A percentile compares a stretch with the other conserved stretches of the same genome.
Evolutionary conservation across 2,888 invertebrate genomes (phyloP).

Genomic region (Gandaritis pyraliata): DNA sequence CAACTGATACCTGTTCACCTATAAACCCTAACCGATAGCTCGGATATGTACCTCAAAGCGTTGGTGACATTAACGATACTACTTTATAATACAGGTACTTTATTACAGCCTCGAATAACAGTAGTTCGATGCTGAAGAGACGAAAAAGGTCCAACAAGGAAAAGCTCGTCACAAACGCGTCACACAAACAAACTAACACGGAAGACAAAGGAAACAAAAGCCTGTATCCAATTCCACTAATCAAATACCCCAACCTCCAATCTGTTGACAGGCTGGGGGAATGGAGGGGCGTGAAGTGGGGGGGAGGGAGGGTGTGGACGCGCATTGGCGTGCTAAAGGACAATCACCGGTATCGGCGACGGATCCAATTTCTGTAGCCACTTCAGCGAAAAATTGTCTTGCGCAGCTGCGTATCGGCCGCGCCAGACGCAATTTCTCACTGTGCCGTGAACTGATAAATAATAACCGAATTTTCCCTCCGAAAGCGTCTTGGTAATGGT

Average conservation of each 20-base stretch:
- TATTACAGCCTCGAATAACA: too few species aligned
- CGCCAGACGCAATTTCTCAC: conserved; percentile 49
- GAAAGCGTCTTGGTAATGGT: conserved; percentile 33
- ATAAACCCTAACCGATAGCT: too few species aligned
- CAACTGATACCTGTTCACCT: too few species aligned
- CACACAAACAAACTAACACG: neutral
- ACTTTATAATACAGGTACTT: too few species aligned
- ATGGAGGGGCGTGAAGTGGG: conserved; percentile 31
- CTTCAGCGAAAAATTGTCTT: conserved; percentile 83
- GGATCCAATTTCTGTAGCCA: conserved; percentile 80
- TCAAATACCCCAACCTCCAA: conserved; percentile 29
- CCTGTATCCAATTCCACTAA: conserved; percentile 24
- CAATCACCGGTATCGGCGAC: conserved; percentile 63
- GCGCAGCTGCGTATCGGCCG: conserved; percentile 68
- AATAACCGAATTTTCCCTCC: conserved; percentile 49
- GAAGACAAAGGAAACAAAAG: conserved; percentile 8
- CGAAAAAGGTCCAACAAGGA: too few species aligned
- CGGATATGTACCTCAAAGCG: too few species aligned
- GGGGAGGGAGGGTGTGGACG: conserved; percentile 44
- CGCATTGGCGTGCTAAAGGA: conserved; percentile 54
- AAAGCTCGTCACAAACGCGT: neutral
- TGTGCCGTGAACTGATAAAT: conserved; percentile 47
- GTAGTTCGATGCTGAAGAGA: too few species aligned
- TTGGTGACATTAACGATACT: too few species aligned
- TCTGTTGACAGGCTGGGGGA: conserved; percentile 39